phyloP scores from a whole-genome alignment of 92 coral and sea anemone genomes.

The Phenganax stokvisi region DNA sequence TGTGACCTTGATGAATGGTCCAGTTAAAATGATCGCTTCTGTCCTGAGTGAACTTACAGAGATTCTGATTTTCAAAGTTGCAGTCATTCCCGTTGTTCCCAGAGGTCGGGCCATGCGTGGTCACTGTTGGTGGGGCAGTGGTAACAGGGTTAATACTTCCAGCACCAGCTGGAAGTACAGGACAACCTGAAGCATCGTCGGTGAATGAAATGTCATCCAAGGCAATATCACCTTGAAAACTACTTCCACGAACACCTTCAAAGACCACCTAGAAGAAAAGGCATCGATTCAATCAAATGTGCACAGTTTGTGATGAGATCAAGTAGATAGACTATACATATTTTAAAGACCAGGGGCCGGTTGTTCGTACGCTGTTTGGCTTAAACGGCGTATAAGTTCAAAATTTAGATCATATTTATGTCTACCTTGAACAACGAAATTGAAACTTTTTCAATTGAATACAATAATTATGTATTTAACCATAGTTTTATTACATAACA shows the following conservation, averaged over 20 bases:
- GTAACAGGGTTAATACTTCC: conserved; percentile 54
- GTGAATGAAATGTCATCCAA: conserved; percentile 79
- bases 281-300: not conserved
- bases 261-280: conserved; percentile 57
- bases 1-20: conserved; percentile 78
- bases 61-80: conserved; percentile 63
- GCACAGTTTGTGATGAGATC: too few species aligned
- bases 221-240: conserved; percentile 80
- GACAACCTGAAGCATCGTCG: conserved; percentile 63
- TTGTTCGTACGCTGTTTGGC: too few species aligned
- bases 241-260: conserved; percentile 69
- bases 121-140: conserved; percentile 55
- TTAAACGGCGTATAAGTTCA: too few species aligned
- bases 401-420: too few species aligned
- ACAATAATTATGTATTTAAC: too few species aligned
- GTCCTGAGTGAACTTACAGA: conserved; percentile 73
- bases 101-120: conserved; percentile 67
- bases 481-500: too few species aligned
- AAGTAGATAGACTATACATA: too few species aligned
- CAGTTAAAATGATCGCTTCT: conserved; percentile 79
- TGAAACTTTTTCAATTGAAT: too few species aligned
- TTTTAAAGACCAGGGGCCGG: too few species aligned
- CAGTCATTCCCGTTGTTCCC: conserved; percentile 83
- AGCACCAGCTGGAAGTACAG: conserved; percentile 63
- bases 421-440: too few species aligned